Evolutionary conservation across 1,140 invertebrate genomes (phyloP).

Genomic region (Globodera ellingtonae): DNA sequence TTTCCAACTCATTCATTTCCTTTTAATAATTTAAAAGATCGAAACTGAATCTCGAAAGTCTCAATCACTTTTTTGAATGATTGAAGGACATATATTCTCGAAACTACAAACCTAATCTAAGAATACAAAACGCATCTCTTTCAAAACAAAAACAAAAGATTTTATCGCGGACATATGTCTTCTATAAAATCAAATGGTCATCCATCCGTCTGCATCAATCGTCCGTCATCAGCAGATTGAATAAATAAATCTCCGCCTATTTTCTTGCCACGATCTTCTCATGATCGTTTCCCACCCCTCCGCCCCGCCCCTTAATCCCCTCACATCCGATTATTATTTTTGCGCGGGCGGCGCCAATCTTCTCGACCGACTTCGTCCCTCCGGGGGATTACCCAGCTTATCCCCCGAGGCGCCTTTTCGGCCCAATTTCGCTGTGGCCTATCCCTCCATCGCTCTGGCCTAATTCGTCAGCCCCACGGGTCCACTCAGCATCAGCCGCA

Average conservation of each 20-base stretch:
- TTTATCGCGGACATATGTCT: background rate
- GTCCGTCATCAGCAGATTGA: background rate
- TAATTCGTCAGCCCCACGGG: constrained; percentile 4
- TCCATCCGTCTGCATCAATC: background rate
- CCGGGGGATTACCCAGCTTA: constrained; percentile 7
- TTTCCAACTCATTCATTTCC: too few relatives aligned
- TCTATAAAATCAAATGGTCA: background rate
- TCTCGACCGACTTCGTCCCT: background rate
- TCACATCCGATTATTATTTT: constrained; percentile 15
- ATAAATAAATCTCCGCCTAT: background rate
- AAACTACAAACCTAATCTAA: too few relatives aligned
- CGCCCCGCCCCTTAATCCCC: background rate
- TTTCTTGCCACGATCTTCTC: constrained; percentile 3
- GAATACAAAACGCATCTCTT: too few relatives aligned
- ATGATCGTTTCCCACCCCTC: background rate
- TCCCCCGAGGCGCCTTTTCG: background rate
- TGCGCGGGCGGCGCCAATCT: constrained; percentile 13
- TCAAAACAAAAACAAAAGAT: background rate
- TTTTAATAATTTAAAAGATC: too few relatives aligned
- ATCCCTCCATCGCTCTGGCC: background rate
- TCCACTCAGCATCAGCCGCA: background rate
- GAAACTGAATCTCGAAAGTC: too few relatives aligned
- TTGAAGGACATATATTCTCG: too few relatives aligned
- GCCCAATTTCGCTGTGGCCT: background rate
- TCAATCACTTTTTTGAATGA: too few relatives aligned